Percentiles rank a stretch among this genome's conserved stretches.
phyloP scores from a whole-genome alignment of 2,888 invertebrate genomes.

The Oxyscelio sp. region DNA sequence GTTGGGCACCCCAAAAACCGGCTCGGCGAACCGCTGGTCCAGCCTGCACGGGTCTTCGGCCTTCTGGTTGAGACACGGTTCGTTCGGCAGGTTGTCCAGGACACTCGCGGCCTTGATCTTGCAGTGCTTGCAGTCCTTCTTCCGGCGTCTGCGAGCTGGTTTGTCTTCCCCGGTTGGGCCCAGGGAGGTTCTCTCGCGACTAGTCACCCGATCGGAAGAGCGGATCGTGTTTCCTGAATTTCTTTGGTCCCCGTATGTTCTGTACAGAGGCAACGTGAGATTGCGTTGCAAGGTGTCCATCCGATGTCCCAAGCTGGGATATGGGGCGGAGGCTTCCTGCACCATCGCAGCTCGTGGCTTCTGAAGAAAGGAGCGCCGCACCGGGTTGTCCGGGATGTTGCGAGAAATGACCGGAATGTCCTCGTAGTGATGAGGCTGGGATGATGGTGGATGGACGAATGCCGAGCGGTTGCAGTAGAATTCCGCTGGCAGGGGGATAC shows the following conservation, averaged over 20 bases:
- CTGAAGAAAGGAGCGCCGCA: slow-evolving; percentile 51
- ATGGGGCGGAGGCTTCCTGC: slow-evolving; percentile 31
- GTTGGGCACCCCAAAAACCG: slow-evolving; percentile 72
- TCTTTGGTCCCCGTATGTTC: slow-evolving; percentile 75
- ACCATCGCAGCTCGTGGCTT: slow-evolving; percentile 45
- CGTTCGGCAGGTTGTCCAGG: slow-evolving; percentile 10
- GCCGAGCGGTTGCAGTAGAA: slow-evolving; percentile 64
- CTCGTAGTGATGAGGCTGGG: slow-evolving; percentile 84
- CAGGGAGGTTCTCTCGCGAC: slow-evolving; percentile 74
- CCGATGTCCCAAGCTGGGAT: slow-evolving; percentile 46
- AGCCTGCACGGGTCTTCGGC: background rate
- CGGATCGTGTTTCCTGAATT: slow-evolving; percentile 70
- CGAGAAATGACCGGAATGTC: slow-evolving; percentile 80
- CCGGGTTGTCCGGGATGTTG: background rate
- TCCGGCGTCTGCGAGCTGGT: slow-evolving; percentile 81
- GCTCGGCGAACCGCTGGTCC: slow-evolving; percentile 54
- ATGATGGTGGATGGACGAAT: slow-evolving; percentile 10
- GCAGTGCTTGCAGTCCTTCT: slow-evolving; percentile 87
- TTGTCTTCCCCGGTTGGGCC: slow-evolving; percentile 52
- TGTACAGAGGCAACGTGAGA: slow-evolving; percentile 83
- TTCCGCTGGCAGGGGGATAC: slow-evolving; percentile 50
- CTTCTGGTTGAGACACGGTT: slow-evolving; percentile 13
- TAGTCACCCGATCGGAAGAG: slow-evolving; percentile 83
- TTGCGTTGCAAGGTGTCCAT: slow-evolving; percentile 80
- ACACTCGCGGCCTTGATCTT: slow-evolving; percentile 48